phyloP scores from a whole-genome alignment of 2,888 invertebrate species.

The Nemotelus pantherinus region DNA sequence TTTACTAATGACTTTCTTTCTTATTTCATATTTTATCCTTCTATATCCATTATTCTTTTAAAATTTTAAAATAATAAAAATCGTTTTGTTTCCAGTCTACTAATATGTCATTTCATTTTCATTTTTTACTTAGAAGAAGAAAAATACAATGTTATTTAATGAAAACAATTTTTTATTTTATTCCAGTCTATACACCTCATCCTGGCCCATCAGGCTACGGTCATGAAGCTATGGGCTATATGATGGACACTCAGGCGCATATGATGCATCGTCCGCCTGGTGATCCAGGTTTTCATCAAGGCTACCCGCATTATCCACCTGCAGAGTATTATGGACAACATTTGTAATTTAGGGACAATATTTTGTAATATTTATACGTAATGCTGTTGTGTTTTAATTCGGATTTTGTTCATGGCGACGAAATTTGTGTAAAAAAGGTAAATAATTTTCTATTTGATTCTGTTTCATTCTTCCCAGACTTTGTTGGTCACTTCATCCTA shows the following conservation, averaged over 20 bases:
- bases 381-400: constrained; percentile 19
- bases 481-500: neutral
- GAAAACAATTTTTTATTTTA: neutral
- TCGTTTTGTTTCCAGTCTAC: no score
- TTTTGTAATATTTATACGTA: constrained; percentile 37
- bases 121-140: neutral
- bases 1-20: no score
- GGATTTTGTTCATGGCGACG: constrained; percentile 9
- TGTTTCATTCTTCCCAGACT: neutral
- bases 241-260: constrained; percentile 96
- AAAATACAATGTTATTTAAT: neutral
- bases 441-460: neutral
- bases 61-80: no score
- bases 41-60: neutral
- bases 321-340: constrained; percentile 95
- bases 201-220: constrained; percentile 97
- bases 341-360: constrained; percentile 72
- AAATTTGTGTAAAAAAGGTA: constrained; percentile 38
- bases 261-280: constrained; percentile 97
- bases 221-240: constrained; percentile 96
- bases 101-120: neutral
- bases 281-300: constrained; percentile 93
- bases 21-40: neutral
- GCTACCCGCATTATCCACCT: constrained; percentile 88
- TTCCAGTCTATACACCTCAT: constrained; percentile 86